These are phyloP conservation scores for Hymenochirus boettgeri DNA, from an alignment of 2,113 vertebrate genomes.

Conservation along the genomic window DNA sequence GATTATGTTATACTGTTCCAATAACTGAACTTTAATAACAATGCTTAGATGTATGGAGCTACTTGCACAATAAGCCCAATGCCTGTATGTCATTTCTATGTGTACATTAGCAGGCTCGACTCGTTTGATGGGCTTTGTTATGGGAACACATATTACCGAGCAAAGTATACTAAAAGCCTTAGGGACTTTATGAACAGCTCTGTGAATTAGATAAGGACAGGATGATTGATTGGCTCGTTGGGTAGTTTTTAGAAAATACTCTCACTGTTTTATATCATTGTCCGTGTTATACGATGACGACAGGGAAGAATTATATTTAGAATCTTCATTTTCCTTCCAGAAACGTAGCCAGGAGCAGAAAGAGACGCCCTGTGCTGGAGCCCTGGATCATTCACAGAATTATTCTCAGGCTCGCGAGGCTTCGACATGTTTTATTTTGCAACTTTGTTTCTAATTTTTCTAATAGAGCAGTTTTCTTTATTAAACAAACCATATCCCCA, in stretches of 20 bases:
- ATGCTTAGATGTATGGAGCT: constrained; percentile 15
- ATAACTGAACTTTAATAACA: constrained; percentile 38
- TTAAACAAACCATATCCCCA: no score
- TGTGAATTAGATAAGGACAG: constrained; percentile 47
- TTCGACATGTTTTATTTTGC: background rate
- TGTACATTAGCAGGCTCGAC: constrained; percentile 18
- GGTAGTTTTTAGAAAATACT: constrained; percentile 15
- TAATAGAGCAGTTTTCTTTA: no score
- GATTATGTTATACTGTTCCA: constrained; percentile 41
- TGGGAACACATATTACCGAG: constrained; percentile 45
- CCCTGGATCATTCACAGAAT: constrained; percentile 10
- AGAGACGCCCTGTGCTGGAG: background rate
- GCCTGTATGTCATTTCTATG: constrained; percentile 40
- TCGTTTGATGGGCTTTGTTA: constrained; percentile 35
- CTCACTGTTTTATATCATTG: constrained; percentile 31
- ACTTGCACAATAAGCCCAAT: constrained; percentile 10
- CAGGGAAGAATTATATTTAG: constrained; percentile 14
- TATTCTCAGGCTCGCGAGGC: background rate
- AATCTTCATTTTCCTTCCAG: background rate
- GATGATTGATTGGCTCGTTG: constrained; percentile 33
- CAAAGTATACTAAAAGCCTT: constrained; percentile 45
- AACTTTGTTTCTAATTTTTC: background rate
- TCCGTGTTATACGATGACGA: constrained; percentile 43
- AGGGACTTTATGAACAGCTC: constrained; percentile 50
- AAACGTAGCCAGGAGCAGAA: constrained; percentile 5